Conservation (phyloP, 2,888 invertebrate species). For the Chamaedrilus cognettii region DNA sequence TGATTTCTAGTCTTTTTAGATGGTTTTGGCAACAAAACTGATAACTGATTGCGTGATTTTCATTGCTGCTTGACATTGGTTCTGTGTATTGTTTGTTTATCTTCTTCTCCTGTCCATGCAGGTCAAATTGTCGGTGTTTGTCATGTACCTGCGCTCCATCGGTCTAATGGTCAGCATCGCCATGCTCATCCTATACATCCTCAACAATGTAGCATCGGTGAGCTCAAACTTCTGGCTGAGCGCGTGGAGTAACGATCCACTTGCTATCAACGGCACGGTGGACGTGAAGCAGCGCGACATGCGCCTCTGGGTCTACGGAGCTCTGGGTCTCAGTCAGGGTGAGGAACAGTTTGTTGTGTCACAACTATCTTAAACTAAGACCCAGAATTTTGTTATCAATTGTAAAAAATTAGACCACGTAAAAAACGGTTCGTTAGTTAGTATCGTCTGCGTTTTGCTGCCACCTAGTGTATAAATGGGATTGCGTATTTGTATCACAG, state of each 20-base stretch:
- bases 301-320: constrained; percentile 62
- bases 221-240: constrained; percentile 58
- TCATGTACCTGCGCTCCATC: constrained; percentile 51
- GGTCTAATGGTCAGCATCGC: constrained; percentile 44
- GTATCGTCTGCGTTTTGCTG: too few species aligned
- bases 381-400: too few species aligned
- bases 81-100: too few species aligned
- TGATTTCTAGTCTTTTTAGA: too few species aligned
- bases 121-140: constrained; percentile 43
- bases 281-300: constrained; percentile 23
- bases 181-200: constrained; percentile 48
- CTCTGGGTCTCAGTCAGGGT: constrained; percentile 56
- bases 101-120: background rate
- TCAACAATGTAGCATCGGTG: constrained; percentile 49
- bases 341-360: constrained; percentile 27
- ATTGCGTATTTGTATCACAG: too few species aligned
- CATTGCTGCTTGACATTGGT: too few species aligned
- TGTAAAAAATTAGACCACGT: too few species aligned
- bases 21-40: too few species aligned
- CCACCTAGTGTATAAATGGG: too few species aligned
- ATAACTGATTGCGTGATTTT: too few species aligned
- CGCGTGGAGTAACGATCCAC: constrained; percentile 56
- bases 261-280: constrained; percentile 36
- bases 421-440: too few species aligned
- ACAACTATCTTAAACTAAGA: too few species aligned